Evolutionary conservation across 2,113 vertebrate genomes (phyloP).

Genomic region (Notiomystis cincta): DNA sequence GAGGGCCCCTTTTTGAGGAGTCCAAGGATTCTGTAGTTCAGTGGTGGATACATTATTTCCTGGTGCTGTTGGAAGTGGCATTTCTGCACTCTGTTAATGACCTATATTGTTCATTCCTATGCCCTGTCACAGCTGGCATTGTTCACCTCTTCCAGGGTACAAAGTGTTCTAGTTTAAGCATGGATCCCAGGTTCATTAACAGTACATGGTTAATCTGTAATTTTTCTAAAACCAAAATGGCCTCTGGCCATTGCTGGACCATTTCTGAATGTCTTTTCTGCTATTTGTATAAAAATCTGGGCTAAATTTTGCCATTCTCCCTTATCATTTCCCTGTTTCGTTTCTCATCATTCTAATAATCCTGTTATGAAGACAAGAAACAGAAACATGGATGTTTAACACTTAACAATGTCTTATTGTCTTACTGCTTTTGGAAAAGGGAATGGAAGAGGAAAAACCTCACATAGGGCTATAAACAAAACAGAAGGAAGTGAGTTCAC

Average conservation of each 20-base stretch:
- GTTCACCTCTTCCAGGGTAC: not conserved
- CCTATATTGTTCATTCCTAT: not conserved
- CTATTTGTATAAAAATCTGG: not conserved
- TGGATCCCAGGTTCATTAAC: not conserved
- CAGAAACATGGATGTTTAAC: slow-evolving; percentile 32
- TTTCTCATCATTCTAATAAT: slow-evolving; percentile 16
- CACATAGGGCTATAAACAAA: slow-evolving; percentile 39
- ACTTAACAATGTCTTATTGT: slow-evolving; percentile 56
- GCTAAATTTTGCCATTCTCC: not conserved
- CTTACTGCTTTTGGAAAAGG: slow-evolving; percentile 30
- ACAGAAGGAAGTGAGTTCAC: slow-evolving; percentile 58
- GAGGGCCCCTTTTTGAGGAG: not conserved
- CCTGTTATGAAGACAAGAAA: slow-evolving; percentile 26
- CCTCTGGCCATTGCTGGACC: not conserved
- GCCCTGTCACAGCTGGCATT: not conserved
- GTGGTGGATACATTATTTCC: not conserved
- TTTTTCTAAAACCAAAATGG: not conserved
- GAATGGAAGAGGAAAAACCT: slow-evolving; percentile 60
- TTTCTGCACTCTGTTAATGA: not conserved
- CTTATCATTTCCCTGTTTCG: not conserved
- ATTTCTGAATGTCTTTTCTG: not conserved
- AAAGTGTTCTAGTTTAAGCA: not conserved
- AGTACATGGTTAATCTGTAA: not conserved
- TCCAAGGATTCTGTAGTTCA: not conserved
- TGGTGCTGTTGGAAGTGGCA: not conserved